Base-by-base conservation (phyloP, 1,140 invertebrate species). In the Linepithema humile region DNA sequence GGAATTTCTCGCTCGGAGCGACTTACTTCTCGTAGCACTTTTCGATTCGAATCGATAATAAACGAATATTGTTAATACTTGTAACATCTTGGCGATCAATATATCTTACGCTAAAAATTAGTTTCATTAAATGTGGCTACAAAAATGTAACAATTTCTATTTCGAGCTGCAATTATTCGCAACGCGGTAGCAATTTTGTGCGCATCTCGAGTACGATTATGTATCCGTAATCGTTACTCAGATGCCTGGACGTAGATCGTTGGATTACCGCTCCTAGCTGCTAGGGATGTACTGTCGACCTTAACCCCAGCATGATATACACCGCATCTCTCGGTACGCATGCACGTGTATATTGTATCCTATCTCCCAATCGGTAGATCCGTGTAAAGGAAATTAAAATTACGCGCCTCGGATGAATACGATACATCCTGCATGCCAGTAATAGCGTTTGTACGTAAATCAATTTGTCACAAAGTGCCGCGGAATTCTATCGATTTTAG, bases 151-250 rank as follows among this genome's bases (percentile, higher is more conserved):
- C n/a, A n/a, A n/a, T 20, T 5, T 65, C 12, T 64, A 35, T 38
- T 48, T 45, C 15, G 20, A 53, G 48, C 48, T 38, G 64, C 64
- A 80, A 80, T 70, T 80, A 83, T 74, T 82, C 12, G 53, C 53
- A 50, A 48, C 29, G 67, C 70, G 48, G 70, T 82, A 80, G 74
- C 87, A 70, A 83, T 88, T 69, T 57, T n/a, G 17, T 43, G 72
- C 40, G 77, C 80, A 80, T 50, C 83, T 59, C 72, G 65, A 50
- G 48, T 74, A 82, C 72, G 84, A 85, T 73, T 23, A 40, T 62
- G 84, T 89, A 86, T 88, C n/a, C 83, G 86, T 86, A 89, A 88
- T 89, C 84, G 84, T 82, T 83, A 65, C 85, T 75, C 53, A 80
- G 64, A 88, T 85, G 74, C 80, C 84, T 83, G 84, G 55, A 59